phyloP scores from a whole-genome alignment of 2,113 vertebrate genomes.

The Cyphomyrus discorhynchus region DNA sequence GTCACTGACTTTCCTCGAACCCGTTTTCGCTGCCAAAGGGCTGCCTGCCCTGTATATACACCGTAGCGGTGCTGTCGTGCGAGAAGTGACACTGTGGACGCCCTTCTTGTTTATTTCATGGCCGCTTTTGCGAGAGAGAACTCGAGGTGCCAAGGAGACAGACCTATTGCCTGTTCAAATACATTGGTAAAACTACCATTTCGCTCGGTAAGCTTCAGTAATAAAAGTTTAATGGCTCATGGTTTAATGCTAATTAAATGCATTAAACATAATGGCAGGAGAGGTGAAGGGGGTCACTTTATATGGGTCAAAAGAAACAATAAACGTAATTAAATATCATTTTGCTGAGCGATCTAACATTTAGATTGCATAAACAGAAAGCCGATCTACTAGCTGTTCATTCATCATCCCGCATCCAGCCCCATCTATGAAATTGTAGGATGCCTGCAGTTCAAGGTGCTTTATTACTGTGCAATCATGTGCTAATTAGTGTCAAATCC shows the following conservation, averaged over 20 bases:
- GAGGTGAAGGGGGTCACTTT: not conserved
- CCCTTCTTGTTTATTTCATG: not conserved
- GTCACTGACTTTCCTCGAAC: not conserved
- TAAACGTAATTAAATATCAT: not conserved
- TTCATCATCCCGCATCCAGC: not conserved
- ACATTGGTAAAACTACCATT: not conserved
- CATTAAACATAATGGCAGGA: not conserved
- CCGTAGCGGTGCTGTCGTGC: not conserved
- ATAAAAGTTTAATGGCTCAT: not conserved
- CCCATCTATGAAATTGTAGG: not conserved
- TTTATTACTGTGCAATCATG: not conserved
- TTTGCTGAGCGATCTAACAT: not conserved
- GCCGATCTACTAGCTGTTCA: not conserved
- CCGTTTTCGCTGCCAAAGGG: not conserved
- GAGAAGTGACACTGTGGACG: not conserved
- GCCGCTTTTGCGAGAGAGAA: not conserved
- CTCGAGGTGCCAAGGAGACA: not conserved
- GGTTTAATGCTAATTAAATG: conserved; percentile 3
- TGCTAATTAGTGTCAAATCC: not conserved
- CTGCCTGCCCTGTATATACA: not conserved
- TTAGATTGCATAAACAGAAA: not conserved
- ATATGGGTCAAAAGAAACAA: not conserved
- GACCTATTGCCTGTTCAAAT: not conserved
- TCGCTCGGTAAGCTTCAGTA: not conserved
- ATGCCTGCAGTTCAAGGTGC: not conserved